Percentiles rank a stretch among this genome's conserved stretches.
These are phyloP conservation scores for Notamacropus eugenii DNA, from an alignment of 2,797 vertebrate genomes.

Conservation along the genomic window DNA sequence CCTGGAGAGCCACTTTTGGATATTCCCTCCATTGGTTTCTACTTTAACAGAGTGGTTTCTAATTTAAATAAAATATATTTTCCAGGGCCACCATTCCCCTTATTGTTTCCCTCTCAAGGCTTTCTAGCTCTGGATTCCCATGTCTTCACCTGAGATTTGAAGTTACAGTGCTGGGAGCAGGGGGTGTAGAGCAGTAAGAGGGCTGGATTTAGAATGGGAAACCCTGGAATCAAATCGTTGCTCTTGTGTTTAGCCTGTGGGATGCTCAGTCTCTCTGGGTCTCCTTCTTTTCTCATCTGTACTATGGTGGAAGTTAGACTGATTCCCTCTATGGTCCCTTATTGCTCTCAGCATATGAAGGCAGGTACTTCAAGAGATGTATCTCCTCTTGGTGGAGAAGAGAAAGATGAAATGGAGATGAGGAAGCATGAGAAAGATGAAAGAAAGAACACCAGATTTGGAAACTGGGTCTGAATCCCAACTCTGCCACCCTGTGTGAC, in stretches of 20 bases:
- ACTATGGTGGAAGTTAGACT: not conserved
- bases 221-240: not conserved
- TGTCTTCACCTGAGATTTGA: not conserved
- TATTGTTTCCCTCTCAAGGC: not conserved
- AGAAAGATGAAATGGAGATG: not conserved
- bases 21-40: not conserved
- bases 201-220: not conserved
- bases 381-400: not conserved
- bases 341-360: not conserved
- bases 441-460: not conserved
- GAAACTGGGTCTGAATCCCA: not conserved
- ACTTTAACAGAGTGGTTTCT: not conserved
- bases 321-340: not conserved
- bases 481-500: not conserved
- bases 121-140: not conserved
- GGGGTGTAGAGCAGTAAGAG: not conserved
- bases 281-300: not conserved
- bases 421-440: accelerated
- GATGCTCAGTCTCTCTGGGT: not conserved
- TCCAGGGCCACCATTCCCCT: not conserved
- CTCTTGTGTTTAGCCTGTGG: not conserved
- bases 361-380: not conserved
- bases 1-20: not conserved
- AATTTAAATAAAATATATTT: not conserved
- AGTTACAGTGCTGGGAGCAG: not conserved